Percentiles rank a stretch among this genome's conserved stretches.
Conservation (phyloP, 1,140 invertebrate genomes). For the Cherax destructor region DNA sequence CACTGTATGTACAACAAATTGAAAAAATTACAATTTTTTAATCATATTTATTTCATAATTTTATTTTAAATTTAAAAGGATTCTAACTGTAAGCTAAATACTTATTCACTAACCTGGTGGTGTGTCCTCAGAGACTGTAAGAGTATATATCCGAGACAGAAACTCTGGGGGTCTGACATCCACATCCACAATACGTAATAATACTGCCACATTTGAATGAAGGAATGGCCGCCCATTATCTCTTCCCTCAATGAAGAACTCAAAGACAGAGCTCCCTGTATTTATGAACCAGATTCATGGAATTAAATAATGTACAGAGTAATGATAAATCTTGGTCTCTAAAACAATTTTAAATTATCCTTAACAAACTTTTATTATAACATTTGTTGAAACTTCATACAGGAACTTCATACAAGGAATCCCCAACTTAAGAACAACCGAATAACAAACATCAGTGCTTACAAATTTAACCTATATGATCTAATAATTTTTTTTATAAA, state of each 20-base stretch:
- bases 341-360: no score
- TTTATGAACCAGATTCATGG: constrained; percentile 55
- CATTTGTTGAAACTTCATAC: no score
- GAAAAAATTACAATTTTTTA: neutral
- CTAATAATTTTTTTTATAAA: no score
- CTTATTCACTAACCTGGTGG: constrained; percentile 47
- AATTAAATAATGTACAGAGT: no score
- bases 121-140: constrained; percentile 67
- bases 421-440: no score
- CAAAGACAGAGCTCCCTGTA: constrained; percentile 86
- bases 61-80: neutral
- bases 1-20: no score
- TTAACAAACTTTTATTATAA: no score
- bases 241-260: constrained; percentile 90
- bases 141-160: constrained; percentile 85
- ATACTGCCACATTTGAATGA: constrained; percentile 87
- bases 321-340: no score
- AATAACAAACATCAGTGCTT: no score
- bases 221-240: constrained; percentile 84
- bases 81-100: neutral
- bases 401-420: no score
- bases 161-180: constrained; percentile 75
- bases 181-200: constrained; percentile 82
- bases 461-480: no score
- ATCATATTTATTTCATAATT: neutral